Conservation (phyloP, 2,888 invertebrate genomes). For the Dolichomitus sp. region DNA sequence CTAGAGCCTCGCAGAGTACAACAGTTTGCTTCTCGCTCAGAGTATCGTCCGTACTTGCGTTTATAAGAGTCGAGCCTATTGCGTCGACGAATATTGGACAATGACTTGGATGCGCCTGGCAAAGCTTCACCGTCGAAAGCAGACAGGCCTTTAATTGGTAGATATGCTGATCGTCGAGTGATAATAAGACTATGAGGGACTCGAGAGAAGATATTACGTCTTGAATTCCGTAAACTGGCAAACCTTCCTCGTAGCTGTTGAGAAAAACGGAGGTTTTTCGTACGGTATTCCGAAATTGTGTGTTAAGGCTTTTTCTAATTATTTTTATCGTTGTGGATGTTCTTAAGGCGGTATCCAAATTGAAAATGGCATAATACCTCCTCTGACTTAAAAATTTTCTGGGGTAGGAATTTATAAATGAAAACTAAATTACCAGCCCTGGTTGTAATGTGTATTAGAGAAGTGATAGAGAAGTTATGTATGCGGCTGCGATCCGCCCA, state of each 20-base stretch:
- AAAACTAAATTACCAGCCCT: too few species aligned
- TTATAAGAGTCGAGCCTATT: slow-evolving; percentile 87
- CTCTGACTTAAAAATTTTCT: too few species aligned
- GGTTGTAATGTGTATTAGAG: too few species aligned
- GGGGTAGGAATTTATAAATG: too few species aligned
- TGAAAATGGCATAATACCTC: too few species aligned
- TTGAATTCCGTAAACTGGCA: slow-evolving; percentile 89
- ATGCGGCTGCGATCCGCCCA: too few species aligned
- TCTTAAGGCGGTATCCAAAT: too few species aligned
- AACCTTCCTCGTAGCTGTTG: slow-evolving; percentile 89
- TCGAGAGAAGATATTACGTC: slow-evolving; percentile 91
- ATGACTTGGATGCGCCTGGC: slow-evolving; percentile 89
- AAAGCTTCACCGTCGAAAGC: slow-evolving; percentile 91
- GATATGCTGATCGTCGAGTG: slow-evolving; percentile 86
- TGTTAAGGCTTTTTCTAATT: too few species aligned
- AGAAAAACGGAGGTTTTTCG: slow-evolving; percentile 10
- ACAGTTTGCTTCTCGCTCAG: slow-evolving; percentile 83
- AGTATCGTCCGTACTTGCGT: slow-evolving; percentile 76
- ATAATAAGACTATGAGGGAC: slow-evolving; percentile 89
- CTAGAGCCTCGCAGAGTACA: slow-evolving; percentile 91
- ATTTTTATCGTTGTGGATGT: too few species aligned
- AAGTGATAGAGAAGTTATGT: too few species aligned
- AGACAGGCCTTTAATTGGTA: slow-evolving; percentile 90
- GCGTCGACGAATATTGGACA: slow-evolving; percentile 90
- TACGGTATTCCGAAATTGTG: not conserved